phyloP scores from a whole-genome alignment of 2,797 vertebrate species.

The Tangara arthus region DNA sequence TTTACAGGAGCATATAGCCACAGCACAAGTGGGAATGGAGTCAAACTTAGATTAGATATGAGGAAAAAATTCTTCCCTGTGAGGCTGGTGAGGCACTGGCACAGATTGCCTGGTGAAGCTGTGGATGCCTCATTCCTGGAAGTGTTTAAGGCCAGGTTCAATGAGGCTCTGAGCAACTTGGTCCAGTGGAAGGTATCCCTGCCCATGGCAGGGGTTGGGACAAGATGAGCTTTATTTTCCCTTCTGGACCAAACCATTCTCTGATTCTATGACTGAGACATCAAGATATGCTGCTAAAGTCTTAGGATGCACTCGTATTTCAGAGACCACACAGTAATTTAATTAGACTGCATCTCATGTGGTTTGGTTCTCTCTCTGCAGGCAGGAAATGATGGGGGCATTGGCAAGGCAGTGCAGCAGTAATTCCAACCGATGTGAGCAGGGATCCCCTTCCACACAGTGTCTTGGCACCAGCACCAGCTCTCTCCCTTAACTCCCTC shows the following conservation, averaged over 20 bases:
- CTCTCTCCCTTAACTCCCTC: not conserved
- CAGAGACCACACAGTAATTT: not conserved
- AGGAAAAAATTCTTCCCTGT: not conserved
- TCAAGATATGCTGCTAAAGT: not conserved
- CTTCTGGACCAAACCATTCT: not conserved
- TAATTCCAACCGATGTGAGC: not conserved
- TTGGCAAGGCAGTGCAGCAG: not conserved
- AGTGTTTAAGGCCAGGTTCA: not conserved
- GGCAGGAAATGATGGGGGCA: not conserved
- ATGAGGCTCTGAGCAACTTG: not conserved
- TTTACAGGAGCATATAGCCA: not conserved
- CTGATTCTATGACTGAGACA: not conserved
- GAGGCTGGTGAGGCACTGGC: not conserved
- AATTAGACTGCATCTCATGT: not conserved
- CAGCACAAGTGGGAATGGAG: not conserved
- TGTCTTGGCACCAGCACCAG: not conserved
- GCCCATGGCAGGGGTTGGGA: rapidly evolving
- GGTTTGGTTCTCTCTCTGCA: not conserved
- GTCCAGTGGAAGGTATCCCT: not conserved
- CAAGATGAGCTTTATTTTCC: not conserved
- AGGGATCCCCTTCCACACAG: not conserved
- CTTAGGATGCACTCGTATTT: not conserved
- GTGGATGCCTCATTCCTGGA: not conserved
- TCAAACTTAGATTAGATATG: not conserved
- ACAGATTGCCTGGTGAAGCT: not conserved